Evolutionary conservation across 1,140 invertebrate species (phyloP), one percentile per base, ranked within the genome.

Genomic region (Calosoma granatense): DNA sequence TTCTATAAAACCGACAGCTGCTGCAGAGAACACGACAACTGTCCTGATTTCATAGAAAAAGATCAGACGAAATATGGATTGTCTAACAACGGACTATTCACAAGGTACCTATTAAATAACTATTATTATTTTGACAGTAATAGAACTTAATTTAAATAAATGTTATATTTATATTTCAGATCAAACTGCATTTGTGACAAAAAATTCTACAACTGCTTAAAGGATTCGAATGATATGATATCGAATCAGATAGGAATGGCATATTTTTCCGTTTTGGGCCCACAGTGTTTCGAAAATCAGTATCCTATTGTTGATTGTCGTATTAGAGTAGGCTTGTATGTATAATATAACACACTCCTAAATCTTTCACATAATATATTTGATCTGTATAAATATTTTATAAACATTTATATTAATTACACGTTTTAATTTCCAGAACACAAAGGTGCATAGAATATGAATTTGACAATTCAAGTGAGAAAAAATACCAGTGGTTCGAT

Each of bases 101-200:
- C 74, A 1, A 71, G 75, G 75, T 76, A 56, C 14, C 20, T 30
- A 9, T 22, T 17, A 2, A 11, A 4, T 12, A 17, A 47, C 17
- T 41, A 59, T 53, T 14, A 53, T 21, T 12, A 51, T 19, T 47
- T 55, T 39, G 51, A 61, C 43, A 59, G 54, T 54, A 56, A 58
- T 47, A 23, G n/a, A n/a, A n/a, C n/a, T n/a, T n/a, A n/a, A n/a
- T n/a, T n/a, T n/a, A n/a, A 12, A 20, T 51, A 22, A 43, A 56
- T 21, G 47, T 57, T 56, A 51, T 22, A 12, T 58, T 55, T 57
- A 58, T 4, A 21, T 67, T 69, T 20, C 65, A 83, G 81, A 56
- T 81, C 80, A 0, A 74, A 80, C 59, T 84, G 81, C 62, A 65
- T 69, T 22, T 83, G 81, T 59, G 81, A 84, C 62, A 47, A 60